phyloP scores from a whole-genome alignment of 2,888 invertebrate species.

The Platyscelio sp. region DNA sequence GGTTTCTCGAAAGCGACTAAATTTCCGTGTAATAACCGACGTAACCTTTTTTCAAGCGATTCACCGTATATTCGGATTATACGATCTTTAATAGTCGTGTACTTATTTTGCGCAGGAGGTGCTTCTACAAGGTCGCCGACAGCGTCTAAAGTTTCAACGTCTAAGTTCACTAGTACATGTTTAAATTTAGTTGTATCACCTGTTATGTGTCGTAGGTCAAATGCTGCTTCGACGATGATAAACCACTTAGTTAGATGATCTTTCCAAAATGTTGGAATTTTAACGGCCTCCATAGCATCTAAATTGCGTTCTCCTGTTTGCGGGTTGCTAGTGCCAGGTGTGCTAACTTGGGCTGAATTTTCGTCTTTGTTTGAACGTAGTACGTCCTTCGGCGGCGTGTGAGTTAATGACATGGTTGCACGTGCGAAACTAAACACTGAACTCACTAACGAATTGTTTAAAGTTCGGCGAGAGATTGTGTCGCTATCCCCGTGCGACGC shows the following conservation, averaged over 20 bases:
- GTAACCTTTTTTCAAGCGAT: not conserved
- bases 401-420: not conserved
- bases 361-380: not conserved
- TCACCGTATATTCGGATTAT: not conserved
- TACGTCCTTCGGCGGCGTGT: not conserved
- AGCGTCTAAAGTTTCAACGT: constrained; percentile 1
- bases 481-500: constrained; percentile 3
- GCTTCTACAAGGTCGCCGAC: not conserved
- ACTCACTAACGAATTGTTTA: too few species aligned
- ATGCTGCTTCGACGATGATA: constrained; percentile 6
- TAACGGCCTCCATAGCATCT: not conserved
- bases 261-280: constrained; percentile 21
- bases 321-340: too few species aligned
- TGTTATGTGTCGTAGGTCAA: constrained; percentile 12
- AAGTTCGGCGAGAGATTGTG: not conserved
- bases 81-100: not conserved
- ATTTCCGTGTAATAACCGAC: constrained; percentile 63
- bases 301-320: not conserved
- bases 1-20: constrained; percentile 9
- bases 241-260: constrained; percentile 30
- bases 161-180: constrained; percentile 4
- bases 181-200: constrained; percentile 37
- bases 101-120: not conserved
- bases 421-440: too few species aligned
- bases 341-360: too few species aligned